phyloP scores from a whole-genome alignment of 2,888 invertebrate genomes.

The Stenchaetothrips biformis region DNA sequence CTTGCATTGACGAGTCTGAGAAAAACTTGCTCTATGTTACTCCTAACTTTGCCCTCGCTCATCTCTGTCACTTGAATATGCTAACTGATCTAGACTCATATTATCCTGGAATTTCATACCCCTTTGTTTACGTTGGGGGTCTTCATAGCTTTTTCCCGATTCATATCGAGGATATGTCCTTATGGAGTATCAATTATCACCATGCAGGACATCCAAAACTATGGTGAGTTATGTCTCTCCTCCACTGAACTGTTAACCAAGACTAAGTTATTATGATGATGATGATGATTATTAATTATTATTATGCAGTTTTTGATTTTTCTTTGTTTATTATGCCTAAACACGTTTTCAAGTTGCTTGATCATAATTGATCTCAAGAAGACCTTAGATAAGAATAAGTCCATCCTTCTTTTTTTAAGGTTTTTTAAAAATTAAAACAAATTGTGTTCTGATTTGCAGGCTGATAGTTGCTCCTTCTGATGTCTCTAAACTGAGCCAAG shows the following conservation, averaged over 20 bases:
- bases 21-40: background rate
- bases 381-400: no score
- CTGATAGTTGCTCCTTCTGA: background rate
- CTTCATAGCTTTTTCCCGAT: background rate
- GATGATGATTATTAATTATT: no score
- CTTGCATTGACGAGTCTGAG: background rate
- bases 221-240: background rate
- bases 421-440: no score
- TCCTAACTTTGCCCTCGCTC: background rate
- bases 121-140: background rate
- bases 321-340: background rate
- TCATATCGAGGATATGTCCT: slow-evolving; percentile 2
- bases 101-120: background rate
- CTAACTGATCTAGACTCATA: background rate
- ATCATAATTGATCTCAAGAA: background rate
- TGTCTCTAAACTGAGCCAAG: background rate
- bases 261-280: no score
- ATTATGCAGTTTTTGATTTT: no score
- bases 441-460: background rate
- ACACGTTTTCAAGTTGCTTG: background rate
- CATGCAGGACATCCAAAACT: background rate
- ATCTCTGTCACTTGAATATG: background rate
- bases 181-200: background rate
- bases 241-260: no score
- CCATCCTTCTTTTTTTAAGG: no score